Evolutionary conservation across 1,140 invertebrate species (phyloP).

Genomic region (Drosophila navojoa): DNA sequence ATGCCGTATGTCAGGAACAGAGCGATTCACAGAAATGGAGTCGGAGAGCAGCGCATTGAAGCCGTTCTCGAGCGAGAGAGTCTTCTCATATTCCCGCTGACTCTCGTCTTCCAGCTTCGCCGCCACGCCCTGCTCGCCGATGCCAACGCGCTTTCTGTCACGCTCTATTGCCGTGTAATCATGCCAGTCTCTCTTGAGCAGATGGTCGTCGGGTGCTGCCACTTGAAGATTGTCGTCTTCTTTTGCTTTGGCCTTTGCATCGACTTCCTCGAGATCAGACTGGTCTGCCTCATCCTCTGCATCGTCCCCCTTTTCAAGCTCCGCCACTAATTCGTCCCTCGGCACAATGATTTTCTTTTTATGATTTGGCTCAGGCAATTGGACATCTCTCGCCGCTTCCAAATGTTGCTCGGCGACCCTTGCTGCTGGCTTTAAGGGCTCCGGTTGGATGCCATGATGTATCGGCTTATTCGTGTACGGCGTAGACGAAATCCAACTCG

Average conservation of each 20-base stretch:
- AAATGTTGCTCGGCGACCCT: not conserved
- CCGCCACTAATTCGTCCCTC: not conserved
- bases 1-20: conserved; percentile 92
- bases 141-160: conserved; percentile 88
- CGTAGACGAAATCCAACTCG: conserved; percentile 75
- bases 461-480: conserved; percentile 71
- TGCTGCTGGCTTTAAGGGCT: conserved; percentile 22
- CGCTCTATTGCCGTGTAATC: conserved; percentile 89
- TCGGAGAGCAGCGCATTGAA: conserved; percentile 96
- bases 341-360: not conserved
- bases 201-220: conserved; percentile 84
- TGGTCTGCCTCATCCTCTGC: conserved; percentile 13
- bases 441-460: conserved; percentile 54
- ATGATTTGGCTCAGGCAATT: conserved; percentile 20
- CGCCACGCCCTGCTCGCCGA: conserved; percentile 90
- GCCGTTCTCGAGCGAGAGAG: conserved; percentile 86
- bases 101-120: conserved; percentile 88
- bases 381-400: not conserved
- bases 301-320: conserved; percentile 1
- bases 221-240: conserved; percentile 32
- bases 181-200: conserved; percentile 90
- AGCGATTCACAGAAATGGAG: conserved; percentile 93
- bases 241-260: not conserved
- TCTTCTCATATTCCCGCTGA: conserved; percentile 87
- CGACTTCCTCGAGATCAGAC: not conserved